Percentiles rank a stretch among this genome's conserved stretches.
phyloP scores from a whole-genome alignment of 2,888 invertebrate genomes.

The Torymus tubicola region DNA sequence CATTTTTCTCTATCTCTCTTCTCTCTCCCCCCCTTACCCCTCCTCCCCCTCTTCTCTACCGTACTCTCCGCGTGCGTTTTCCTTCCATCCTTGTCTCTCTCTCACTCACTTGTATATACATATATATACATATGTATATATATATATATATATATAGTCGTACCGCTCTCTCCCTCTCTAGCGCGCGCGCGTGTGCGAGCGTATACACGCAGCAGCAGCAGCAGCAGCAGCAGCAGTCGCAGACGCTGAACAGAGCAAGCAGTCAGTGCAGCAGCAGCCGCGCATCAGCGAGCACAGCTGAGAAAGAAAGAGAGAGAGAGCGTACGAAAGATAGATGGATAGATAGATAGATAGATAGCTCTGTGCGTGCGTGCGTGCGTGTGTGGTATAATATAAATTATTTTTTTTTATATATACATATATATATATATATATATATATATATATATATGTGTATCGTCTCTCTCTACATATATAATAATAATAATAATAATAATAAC shows the following conservation, averaged over 20 bases:
- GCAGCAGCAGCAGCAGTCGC: no score
- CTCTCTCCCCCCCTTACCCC: constrained; percentile 44
- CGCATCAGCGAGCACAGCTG: constrained; percentile 59
- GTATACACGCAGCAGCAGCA: no score
- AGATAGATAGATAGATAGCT: no score
- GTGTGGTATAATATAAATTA: no score
- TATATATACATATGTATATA: constrained; percentile 29
- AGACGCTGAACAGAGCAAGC: constrained; percentile 31
- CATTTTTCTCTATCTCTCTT: background rate
- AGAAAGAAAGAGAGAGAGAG: background rate
- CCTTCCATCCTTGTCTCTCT: constrained; percentile 43
- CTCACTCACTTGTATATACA: constrained; percentile 39
- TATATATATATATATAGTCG: no score
- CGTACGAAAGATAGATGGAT: no score
- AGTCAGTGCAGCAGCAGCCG: constrained; percentile 73
- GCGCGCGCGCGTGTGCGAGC: no score
- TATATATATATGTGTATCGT: constrained; percentile 5
- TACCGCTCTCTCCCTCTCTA: constrained; percentile 42
- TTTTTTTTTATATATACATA: no score
- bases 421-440: background rate
- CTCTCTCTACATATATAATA: no score
- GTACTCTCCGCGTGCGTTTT: constrained; percentile 28
- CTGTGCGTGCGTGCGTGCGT: no score
- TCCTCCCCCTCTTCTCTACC: constrained; percentile 35
- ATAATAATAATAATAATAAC: no score